phyloP scores from a whole-genome alignment of 1,140 invertebrate genomes.

The Diploscapter pachys region DNA sequence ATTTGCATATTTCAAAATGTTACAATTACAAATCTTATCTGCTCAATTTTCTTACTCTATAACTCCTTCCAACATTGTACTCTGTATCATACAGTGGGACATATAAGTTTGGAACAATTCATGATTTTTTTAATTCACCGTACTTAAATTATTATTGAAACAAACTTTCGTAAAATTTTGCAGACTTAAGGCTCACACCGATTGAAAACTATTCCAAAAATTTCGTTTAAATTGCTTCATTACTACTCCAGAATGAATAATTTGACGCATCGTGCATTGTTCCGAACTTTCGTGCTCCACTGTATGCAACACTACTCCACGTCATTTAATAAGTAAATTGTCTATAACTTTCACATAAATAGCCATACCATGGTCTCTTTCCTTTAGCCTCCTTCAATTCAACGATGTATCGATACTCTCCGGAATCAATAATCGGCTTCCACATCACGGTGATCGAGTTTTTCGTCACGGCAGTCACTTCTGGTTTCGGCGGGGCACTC shows the following conservation, averaged over 20 bases:
- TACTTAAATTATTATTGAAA: too few species aligned
- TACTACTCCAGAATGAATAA: too few species aligned
- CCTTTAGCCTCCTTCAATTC: constrained; percentile 26
- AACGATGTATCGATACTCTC: constrained; percentile 19
- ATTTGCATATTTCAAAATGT: background rate
- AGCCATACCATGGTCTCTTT: constrained; percentile 15
- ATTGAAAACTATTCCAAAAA: constrained; percentile 16
- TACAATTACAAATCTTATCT: background rate
- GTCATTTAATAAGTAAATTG: background rate
- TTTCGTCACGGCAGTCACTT: constrained; percentile 5
- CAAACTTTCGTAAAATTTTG: background rate
- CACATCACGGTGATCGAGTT: constrained; percentile 23
- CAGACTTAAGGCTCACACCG: constrained; percentile 8
- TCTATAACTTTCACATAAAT: background rate
- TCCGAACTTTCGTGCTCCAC: too few species aligned
- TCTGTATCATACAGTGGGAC: too few species aligned
- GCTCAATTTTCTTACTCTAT: background rate
- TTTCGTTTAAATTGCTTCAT: background rate
- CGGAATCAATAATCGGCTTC: constrained; percentile 8
- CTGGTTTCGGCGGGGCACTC: constrained; percentile 22
- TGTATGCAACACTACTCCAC: too few species aligned
- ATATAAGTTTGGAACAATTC: too few species aligned
- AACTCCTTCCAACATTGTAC: too few species aligned
- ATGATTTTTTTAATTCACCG: too few species aligned
- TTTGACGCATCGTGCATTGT: too few species aligned